Evolutionary conservation across 1,140 invertebrate species (phyloP).

Genomic region (Parasteatoda tepidariorum): DNA sequence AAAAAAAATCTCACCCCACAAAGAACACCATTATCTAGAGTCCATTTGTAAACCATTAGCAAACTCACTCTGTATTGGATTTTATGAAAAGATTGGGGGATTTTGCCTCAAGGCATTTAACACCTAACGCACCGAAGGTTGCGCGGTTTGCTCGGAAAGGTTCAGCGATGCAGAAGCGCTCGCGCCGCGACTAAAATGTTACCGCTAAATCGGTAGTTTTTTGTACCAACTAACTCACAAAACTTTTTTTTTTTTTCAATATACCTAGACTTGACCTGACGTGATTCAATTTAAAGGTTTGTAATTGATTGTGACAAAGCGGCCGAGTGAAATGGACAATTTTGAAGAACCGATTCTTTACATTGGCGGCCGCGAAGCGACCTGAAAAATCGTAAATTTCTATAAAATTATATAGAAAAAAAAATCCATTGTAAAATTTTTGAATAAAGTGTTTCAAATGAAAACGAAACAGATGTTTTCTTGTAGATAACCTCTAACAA

Average conservation of each 20-base stretch:
- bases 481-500: no score
- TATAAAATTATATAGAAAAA: no score
- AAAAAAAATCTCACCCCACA: background rate
- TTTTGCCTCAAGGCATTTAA: constrained; percentile 1
- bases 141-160: constrained; percentile 6
- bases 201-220: constrained; percentile 15
- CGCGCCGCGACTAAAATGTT: constrained; percentile 28
- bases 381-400: no score
- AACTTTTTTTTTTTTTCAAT: background rate
- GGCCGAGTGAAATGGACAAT: constrained; percentile 43
- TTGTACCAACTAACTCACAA: background rate
- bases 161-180: constrained; percentile 12
- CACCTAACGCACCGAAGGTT: constrained; percentile 1
- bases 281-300: background rate
- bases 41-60: constrained; percentile 55
- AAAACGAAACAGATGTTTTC: no score
- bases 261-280: no score
- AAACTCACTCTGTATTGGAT: constrained; percentile 18
- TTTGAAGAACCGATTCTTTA: background rate
- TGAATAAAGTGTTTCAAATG: no score
- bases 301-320: constrained; percentile 7
- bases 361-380: background rate
- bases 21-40: constrained; percentile 28
- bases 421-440: no score
- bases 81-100: constrained; percentile 14